Evolutionary conservation across 2,113 vertebrate genomes (phyloP).

Genomic region (Mellivora capensis): DNA sequence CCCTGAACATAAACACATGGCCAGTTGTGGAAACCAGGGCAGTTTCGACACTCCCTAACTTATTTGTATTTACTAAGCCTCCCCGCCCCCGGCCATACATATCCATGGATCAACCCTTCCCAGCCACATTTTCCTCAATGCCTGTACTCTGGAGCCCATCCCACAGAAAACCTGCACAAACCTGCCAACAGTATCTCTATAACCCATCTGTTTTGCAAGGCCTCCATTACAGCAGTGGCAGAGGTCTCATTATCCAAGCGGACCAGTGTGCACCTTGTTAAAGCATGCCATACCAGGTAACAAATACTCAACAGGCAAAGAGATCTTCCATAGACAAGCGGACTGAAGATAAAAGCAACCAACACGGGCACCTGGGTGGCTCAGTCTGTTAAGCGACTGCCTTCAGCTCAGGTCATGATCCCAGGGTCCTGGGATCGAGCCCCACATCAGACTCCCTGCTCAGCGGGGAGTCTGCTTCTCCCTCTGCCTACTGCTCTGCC

Average conservation of each 20-base stretch:
- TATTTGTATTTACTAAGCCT: not conserved
- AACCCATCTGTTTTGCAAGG: not conserved
- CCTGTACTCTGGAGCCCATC: not conserved
- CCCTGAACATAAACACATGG: not conserved
- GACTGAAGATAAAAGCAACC: not conserved
- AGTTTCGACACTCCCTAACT: not conserved
- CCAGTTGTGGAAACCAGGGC: not conserved
- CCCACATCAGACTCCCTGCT: too few relatives aligned
- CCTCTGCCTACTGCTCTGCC: too few relatives aligned
- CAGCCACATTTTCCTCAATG: not conserved
- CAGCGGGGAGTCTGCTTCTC: too few relatives aligned
- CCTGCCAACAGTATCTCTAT: not conserved
- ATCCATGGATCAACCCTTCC: not conserved
- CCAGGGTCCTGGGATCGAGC: too few relatives aligned
- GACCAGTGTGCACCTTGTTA: not conserved
- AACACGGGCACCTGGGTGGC: too few relatives aligned
- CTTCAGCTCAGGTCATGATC: too few relatives aligned
- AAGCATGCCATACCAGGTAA: not conserved
- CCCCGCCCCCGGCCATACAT: not conserved
- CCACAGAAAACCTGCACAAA: not conserved
- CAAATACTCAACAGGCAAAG: not conserved
- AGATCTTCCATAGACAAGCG: not conserved
- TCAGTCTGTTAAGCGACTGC: too few relatives aligned
- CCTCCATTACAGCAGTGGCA: not conserved
- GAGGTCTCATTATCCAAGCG: not conserved